Percentiles rank a stretch among this genome's conserved stretches.
Evolutionary conservation across 2,797 vertebrate genomes (phyloP).

Genomic region (Eptatretus atami): DNA sequence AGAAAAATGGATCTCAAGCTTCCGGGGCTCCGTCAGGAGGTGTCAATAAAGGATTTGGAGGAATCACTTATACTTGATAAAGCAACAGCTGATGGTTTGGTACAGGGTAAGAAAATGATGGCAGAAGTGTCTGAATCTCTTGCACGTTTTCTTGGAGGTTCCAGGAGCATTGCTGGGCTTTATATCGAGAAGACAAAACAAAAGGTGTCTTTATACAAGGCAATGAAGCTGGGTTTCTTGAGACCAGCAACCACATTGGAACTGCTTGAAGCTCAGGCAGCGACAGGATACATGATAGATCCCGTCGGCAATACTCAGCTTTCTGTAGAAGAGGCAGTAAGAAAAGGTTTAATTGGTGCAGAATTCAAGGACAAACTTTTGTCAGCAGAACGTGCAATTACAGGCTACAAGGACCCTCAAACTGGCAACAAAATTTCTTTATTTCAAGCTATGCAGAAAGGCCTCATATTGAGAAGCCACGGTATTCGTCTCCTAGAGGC

Average conservation of each 20-base stretch:
- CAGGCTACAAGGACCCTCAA: slow-evolving; percentile 76
- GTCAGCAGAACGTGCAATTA: slow-evolving; percentile 71
- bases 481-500: slow-evolving; percentile 84
- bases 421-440: slow-evolving; percentile 71
- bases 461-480: slow-evolving; percentile 74
- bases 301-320: slow-evolving; percentile 82
- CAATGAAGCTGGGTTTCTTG: slow-evolving; percentile 96
- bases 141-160: slow-evolving; percentile 57
- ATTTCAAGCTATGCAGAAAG: slow-evolving; percentile 97
- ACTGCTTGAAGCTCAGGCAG: slow-evolving; percentile 72
- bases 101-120: slow-evolving; percentile 37
- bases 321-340: slow-evolving; percentile 56
- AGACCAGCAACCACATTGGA: slow-evolving; percentile 85
- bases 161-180: slow-evolving; percentile 69
- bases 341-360: slow-evolving; percentile 69
- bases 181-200: slow-evolving; percentile 52
- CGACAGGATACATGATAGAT: slow-evolving; percentile 74
- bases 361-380: slow-evolving; percentile 97
- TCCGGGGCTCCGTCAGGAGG: slow-evolving; percentile 13
- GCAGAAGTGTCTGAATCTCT: slow-evolving; percentile 47
- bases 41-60: slow-evolving; percentile 36
- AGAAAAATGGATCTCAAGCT: slow-evolving; percentile 11
- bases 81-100: slow-evolving; percentile 32
- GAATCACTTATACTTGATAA: slow-evolving; percentile 53
- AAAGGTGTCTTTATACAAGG: slow-evolving; percentile 66